Base-by-base conservation (phyloP, 1,140 invertebrate species). In the Chironomus tepperi region DNA sequence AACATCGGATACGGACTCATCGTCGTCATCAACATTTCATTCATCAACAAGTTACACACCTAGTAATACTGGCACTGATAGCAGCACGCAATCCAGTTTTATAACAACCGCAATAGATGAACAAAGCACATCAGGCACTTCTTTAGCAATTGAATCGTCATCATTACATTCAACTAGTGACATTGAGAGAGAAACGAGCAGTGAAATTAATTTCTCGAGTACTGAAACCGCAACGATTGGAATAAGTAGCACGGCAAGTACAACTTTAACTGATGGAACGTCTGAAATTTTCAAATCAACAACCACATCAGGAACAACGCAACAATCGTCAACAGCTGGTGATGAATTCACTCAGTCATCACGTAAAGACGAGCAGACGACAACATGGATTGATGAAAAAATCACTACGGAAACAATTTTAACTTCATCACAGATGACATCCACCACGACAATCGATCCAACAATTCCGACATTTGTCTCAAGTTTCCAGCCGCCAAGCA, bases 11-110 rank as follows among this genome's bases (percentile, higher is more conserved):
- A 24, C 43, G 16, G 73, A 67, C 1, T 72, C 70, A 57, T 43
- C 21, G n/a, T 74, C 43, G 16, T 43, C 74, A 19, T 72, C 74
- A 9, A 75, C 75, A 21, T 77, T 76, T 75, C 75, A 77, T 24
- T 76, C 43, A 8, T 47, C 43, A 47, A 47, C 43, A 47, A 47
- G 43, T 47, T 47, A 9, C 43, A 15, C 43, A 10, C 8, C 43
- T 47, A 47, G 8, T 47, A 3, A 2, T 47, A 47, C 43, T 47
- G 9, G 8, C 8, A 47, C 9, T 47, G 43, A 47, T 47, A 47
- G 43, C 43, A 47, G 7, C 43, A 47, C 43, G 43, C 43, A 47
- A 47, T 47, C 43, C 1, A 10, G 8, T 47, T 15, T 47, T 10
- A 47, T 15, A 47, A 10, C 43, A 47, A 47, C 43, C 8, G 15